Percentiles rank a stretch among this genome's conserved stretches.
Evolutionary conservation across 1,140 invertebrate species (phyloP).

Genomic region (Bombus confusus): DNA sequence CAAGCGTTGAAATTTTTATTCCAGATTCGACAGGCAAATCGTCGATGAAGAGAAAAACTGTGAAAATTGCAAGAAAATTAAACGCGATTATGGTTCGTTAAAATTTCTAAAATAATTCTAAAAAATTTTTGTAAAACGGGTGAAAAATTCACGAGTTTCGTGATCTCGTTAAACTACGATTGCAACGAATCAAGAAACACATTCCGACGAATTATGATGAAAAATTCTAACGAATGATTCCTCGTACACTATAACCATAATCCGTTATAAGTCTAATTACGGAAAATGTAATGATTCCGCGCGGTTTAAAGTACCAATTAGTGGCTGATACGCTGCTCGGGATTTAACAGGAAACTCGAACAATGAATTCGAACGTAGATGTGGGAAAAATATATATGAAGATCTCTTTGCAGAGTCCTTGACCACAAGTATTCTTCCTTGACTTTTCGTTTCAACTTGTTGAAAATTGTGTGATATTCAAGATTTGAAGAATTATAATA

Average conservation of each 20-base stretch:
- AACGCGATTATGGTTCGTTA: too few relatives aligned
- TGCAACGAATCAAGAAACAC: too few relatives aligned
- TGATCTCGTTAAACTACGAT: too few relatives aligned
- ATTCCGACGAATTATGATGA: background rate
- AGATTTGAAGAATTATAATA: too few relatives aligned
- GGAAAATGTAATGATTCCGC: background rate
- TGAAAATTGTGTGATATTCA: background rate
- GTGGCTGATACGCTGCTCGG: background rate
- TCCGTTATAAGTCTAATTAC: background rate
- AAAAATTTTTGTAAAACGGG: too few relatives aligned
- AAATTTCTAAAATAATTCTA: too few relatives aligned
- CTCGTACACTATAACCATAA: background rate
- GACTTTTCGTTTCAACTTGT: background rate
- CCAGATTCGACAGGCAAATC: background rate
- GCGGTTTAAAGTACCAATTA: conserved; percentile 34
- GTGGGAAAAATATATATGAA: background rate
- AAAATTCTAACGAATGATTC: background rate
- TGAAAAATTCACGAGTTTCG: too few relatives aligned
- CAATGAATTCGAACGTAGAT: background rate
- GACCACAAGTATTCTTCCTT: too few relatives aligned
- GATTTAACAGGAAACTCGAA: background rate
- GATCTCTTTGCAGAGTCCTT: background rate
- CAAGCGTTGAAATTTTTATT: background rate
- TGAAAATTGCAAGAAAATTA: too few relatives aligned
- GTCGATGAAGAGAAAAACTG: too few relatives aligned